A percentile compares a stretch with the other conserved stretches of the same genome.
These are phyloP conservation scores for Sabatieria punctata DNA, from an alignment of 2,888 invertebrate species.

Conservation along the genomic window DNA sequence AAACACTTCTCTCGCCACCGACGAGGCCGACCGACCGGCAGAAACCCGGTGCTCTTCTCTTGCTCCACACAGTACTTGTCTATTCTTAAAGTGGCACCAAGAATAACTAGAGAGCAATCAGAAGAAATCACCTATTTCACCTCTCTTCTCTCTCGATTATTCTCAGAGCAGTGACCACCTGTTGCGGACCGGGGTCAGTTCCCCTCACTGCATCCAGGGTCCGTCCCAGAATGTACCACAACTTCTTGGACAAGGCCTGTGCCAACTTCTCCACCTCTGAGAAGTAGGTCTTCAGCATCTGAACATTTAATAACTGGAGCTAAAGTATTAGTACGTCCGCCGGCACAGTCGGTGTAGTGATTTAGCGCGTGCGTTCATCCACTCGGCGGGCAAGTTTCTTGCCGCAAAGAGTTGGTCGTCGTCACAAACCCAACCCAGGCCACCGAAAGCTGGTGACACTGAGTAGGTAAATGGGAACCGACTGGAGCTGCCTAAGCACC, in stretches of 20 bases:
- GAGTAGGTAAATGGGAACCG: too few relatives aligned
- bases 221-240: conserved; percentile 68
- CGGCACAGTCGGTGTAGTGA: too few relatives aligned
- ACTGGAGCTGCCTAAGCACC: too few relatives aligned
- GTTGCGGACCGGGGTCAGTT: conserved; percentile 45
- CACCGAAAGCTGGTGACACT: too few relatives aligned
- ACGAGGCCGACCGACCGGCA: conserved; percentile 85
- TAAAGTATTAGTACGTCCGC: too few relatives aligned
- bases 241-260: conserved; percentile 67
- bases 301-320: too few relatives aligned
- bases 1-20: conserved; percentile 71
- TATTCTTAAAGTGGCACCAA: conserved; percentile 35
- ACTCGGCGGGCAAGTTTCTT: too few relatives aligned
- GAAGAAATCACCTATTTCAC: conserved; percentile 13
- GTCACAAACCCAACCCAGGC: too few relatives aligned
- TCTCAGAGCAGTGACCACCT: conserved; percentile 76
- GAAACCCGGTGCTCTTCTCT: conserved; percentile 62
- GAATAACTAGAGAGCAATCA: background rate
- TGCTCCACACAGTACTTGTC: conserved; percentile 67
- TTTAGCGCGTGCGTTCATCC: too few relatives aligned
- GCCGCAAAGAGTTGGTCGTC: too few relatives aligned
- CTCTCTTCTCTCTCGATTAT: conserved; percentile 94
- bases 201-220: conserved; percentile 83
- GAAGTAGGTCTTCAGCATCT: conserved; percentile 81
- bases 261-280: conserved; percentile 82